Base-by-base conservation (phyloP, 2,888 invertebrate species). In the Matsumyia berberina region DNA sequence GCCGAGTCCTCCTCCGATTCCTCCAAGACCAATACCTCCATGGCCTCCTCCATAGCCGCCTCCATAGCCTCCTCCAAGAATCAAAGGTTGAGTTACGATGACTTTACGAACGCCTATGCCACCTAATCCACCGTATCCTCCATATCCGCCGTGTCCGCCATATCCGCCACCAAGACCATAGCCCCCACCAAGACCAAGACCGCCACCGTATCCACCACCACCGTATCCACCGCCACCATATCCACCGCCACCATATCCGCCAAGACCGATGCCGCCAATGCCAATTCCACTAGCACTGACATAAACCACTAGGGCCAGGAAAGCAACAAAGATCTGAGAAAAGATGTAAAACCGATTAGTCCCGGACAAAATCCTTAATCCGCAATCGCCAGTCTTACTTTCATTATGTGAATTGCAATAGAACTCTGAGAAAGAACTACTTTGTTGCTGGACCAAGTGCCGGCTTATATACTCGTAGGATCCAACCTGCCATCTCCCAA, bases 381-480 rank as follows among this genome's bases (percentile, higher is more conserved):
- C n/a, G 8, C 4, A 0, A 1, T n/a, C n/a, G 2, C n/a, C 5
- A 37, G 29, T 15, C 72, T 79, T 17, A 79, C 79, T 35, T 79
- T 79, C 79, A 79, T 79, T 37, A 11, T 24, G 31, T n/a, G 46
- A 72, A 46, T 72, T 67, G 8, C n/a, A 35, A 37, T 29, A 29
- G 31, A 33, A 42, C 33, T 57, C 39, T 19, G 31, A 37, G 15
- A 62, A 57, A 17, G 39, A 39, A 67, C 67, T 67, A 67, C 33
- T 42, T 5, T 8, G 11, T 8, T 17, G 19, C 6, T 5, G 33
- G 31, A 53, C 12, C 31, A 8, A 31, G n/a, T 42, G n/a, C 15
- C 2, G 11, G 5, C 51, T 72, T 72, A 72, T 72, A 72, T 72
- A 62, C 49, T n/a, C n/a, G n/a, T n/a, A 9, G 17, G 5, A 31